These are phyloP conservation scores for Equus przewalskii DNA, from an alignment of 2,113 vertebrate genomes.

Conservation along the genomic window DNA sequence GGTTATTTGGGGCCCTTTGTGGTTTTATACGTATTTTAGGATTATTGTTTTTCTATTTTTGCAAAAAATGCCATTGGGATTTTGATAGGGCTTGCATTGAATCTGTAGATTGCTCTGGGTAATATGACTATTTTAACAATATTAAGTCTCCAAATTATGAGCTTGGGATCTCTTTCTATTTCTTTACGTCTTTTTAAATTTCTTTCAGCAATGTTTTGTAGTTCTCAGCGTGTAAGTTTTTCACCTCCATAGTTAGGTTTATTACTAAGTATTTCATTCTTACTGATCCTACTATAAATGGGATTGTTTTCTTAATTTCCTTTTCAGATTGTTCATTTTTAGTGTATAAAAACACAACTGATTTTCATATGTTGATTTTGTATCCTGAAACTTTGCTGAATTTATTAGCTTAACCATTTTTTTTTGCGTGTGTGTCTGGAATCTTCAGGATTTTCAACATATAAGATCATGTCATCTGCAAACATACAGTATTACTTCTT, in stretches of 20 bases:
- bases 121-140: neutral
- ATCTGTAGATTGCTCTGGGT: neutral
- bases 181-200: neutral
- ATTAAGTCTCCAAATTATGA: neutral
- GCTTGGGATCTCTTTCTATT: neutral
- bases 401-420: neutral
- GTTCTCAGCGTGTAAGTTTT: neutral
- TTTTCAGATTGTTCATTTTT: neutral
- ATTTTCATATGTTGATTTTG: neutral
- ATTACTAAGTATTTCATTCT: conserved; percentile 4
- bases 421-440: neutral
- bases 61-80: neutral
- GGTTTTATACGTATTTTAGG: neutral
- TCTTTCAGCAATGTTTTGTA: neutral
- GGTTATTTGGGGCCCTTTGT: neutral
- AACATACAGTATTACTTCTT: neutral
- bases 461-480: neutral
- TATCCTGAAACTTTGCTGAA: neutral
- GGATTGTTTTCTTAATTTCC: neutral
- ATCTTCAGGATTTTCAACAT: neutral
- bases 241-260: neutral
- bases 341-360: neutral
- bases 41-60: neutral
- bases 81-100: neutral
- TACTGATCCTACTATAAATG: neutral